Evolutionary conservation across 23 tunicate genomes (phyloP).

Genomic region (Trididemnum nubilum): DNA sequence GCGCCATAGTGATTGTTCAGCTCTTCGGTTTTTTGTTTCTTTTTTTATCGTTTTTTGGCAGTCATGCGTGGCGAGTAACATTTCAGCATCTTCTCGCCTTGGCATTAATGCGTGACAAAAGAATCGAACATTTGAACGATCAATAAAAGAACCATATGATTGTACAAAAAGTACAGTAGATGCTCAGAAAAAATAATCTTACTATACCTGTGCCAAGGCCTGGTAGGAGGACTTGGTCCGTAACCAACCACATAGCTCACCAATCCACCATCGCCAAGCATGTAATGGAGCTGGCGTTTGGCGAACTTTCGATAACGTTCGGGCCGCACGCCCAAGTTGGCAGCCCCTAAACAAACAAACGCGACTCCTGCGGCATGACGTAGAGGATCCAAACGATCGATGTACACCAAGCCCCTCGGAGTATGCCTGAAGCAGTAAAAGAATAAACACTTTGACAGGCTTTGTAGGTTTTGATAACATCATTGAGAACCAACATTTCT

Average conservation of each 20-base stretch:
- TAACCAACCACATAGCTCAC: conserved; percentile 94
- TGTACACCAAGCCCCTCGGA: conserved; percentile 68
- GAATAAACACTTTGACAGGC: background rate
- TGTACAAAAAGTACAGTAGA: too few relatives aligned
- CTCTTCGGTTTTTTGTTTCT: too few relatives aligned
- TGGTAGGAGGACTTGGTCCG: conserved; percentile 92
- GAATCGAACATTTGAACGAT: too few relatives aligned
- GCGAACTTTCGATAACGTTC: conserved; percentile 72
- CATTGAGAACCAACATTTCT: background rate
- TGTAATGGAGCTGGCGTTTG: conserved; percentile 78
- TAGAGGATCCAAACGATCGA: conserved; percentile 65
- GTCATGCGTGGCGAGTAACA: too few relatives aligned
- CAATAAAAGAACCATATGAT: too few relatives aligned
- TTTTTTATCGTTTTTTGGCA: too few relatives aligned
- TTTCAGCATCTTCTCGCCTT: too few relatives aligned
- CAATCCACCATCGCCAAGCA: conserved; percentile 88
- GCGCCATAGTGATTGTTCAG: too few relatives aligned
- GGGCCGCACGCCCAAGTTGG: conserved; percentile 67
- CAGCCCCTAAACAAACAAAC: conserved; percentile 77
- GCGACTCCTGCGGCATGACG: conserved; percentile 88
- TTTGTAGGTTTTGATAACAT: background rate
- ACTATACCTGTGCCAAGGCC: conserved; percentile 95
- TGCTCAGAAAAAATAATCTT: too few relatives aligned
- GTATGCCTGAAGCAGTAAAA: conserved; percentile 67
- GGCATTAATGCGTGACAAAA: too few relatives aligned